Percentiles rank a stretch among this genome's conserved stretches.
phyloP scores from a whole-genome alignment of 2,888 invertebrate genomes.

The Nephrocerus scutellatus region DNA sequence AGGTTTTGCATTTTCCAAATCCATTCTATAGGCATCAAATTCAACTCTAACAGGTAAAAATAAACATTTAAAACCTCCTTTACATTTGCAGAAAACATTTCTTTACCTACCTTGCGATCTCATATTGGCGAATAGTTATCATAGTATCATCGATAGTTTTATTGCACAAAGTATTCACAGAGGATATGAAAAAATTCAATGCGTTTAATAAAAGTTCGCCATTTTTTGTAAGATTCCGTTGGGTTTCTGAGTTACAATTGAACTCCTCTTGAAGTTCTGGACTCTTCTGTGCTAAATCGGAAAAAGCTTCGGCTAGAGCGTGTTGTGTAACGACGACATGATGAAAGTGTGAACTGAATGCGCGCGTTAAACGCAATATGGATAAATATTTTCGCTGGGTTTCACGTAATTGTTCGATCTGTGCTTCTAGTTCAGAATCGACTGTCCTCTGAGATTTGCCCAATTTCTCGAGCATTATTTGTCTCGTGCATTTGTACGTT shows the following conservation, averaged over 20 bases:
- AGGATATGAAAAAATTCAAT: conserved; percentile 92
- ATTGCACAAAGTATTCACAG: conserved; percentile 91
- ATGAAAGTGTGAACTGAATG: conserved; percentile 81
- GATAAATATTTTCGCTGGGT: conserved; percentile 89
- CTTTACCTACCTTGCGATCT: conserved; percentile 52
- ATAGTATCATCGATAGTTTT: conserved; percentile 95
- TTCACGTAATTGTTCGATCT: conserved; percentile 87
- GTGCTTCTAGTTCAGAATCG: conserved; percentile 86
- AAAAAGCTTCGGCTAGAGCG: conserved; percentile 86
- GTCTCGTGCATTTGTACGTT: conserved; percentile 96
- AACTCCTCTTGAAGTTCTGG: conserved; percentile 94
- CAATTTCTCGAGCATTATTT: conserved; percentile 90
- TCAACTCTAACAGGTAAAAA: conserved; percentile 62
- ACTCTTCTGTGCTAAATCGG: conserved; percentile 91
- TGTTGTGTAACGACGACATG: conserved; percentile 82
- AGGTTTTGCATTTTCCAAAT: conserved; percentile 75
- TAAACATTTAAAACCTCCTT: conserved; percentile 1
- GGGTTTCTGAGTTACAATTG: conserved; percentile 91
- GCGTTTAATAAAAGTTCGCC: conserved; percentile 89
- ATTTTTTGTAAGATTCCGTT: conserved; percentile 85
- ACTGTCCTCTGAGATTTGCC: conserved; percentile 89
- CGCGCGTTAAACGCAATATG: conserved; percentile 76
- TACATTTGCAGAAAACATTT: conserved; percentile 7
- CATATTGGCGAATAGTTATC: conserved; percentile 59
- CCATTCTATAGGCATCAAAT: conserved; percentile 95